Evolutionary conservation across 2,113 vertebrate species (phyloP).

Genomic region (Microcebus griseorufus): DNA sequence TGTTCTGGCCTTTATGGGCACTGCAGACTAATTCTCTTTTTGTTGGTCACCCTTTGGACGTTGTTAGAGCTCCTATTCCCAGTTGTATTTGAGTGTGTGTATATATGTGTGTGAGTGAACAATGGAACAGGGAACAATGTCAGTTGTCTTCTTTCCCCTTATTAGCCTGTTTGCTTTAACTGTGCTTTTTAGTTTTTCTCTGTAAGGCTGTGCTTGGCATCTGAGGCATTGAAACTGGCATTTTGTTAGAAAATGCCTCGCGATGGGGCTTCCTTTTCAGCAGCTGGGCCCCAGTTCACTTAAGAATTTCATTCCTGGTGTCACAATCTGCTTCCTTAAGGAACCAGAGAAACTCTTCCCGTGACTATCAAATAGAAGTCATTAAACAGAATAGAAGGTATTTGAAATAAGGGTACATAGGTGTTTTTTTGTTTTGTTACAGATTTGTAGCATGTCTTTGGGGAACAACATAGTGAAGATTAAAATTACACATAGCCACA

Average conservation of each 20-base stretch:
- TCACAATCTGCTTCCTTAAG: conserved; percentile 24
- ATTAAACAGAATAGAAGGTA: conserved; percentile 36
- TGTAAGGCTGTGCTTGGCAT: neutral
- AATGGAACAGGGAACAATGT: neutral
- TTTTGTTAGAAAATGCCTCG: conserved; percentile 49
- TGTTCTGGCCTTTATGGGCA: neutral
- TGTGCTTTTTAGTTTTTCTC: conserved; percentile 35
- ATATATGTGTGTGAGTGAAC: neutral
- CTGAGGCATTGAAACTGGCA: conserved; percentile 36
- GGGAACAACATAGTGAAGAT: neutral
- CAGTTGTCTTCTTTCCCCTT: neutral
- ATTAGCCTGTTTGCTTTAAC: conserved; percentile 40
- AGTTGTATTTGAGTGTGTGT: neutral
- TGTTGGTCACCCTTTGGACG: conserved; percentile 21
- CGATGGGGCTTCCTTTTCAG: conserved; percentile 25
- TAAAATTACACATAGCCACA: neutral
- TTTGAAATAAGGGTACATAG: neutral
- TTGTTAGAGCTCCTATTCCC: neutral
- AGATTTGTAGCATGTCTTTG: neutral
- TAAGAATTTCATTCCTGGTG: conserved; percentile 17
- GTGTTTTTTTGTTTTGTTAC: neutral
- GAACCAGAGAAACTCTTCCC: neutral
- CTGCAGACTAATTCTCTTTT: neutral
- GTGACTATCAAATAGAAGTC: neutral
- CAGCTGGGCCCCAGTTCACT: neutral